Evolutionary conservation across 2,113 vertebrate species (phyloP), one percentile per base, ranked within the genome.

Genomic region (Oryzias woworae): DNA sequence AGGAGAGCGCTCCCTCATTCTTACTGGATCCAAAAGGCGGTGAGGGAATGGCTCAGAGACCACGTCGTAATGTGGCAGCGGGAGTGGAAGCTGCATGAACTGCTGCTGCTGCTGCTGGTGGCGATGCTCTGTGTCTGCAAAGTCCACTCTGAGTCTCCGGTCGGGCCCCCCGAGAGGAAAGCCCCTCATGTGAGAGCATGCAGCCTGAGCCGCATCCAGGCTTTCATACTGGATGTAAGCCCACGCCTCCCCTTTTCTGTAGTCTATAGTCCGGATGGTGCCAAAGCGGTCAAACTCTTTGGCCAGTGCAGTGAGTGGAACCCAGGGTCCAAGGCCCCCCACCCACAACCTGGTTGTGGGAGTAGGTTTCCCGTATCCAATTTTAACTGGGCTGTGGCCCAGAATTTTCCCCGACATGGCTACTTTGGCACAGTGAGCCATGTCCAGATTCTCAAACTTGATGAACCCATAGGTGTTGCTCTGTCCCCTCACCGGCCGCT

Each of bases 221-320:
- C 97, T 99, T 79, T 99, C 97, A 7, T 99, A 99, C 85, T 99
- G 97, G 83, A 99, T 98, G 48, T 99, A 99, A 0, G 97, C 97
- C 96, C 96, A 99, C 0, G 88, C 93, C 66, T 99, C 97, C 0
- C 97, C 97, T 74, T 99, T 99, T 66, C 95, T 93, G 87, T 99
- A 99, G 83, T 98, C 97, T 62, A 99, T 97, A 48, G 95, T 97
- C 80, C 97, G 93, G 60, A 99, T 99, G 74, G 96, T 99, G 59
- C 97, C 97, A 76, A 99, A 99, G 26, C 97, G 95, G 85, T 99
- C 97, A 87, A 99, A 99, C 73, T 99, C 97, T 72, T 97, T 91
- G 28, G 97, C 97, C 66, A 99, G 85, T 0, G 96, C 95, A 0
- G 95, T 93, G 0, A 99, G 77, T 0, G 96, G 95, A 48, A 98